Evolutionary conservation across 2,888 invertebrate species (phyloP).

Genomic region (Vesta saturnalis): DNA sequence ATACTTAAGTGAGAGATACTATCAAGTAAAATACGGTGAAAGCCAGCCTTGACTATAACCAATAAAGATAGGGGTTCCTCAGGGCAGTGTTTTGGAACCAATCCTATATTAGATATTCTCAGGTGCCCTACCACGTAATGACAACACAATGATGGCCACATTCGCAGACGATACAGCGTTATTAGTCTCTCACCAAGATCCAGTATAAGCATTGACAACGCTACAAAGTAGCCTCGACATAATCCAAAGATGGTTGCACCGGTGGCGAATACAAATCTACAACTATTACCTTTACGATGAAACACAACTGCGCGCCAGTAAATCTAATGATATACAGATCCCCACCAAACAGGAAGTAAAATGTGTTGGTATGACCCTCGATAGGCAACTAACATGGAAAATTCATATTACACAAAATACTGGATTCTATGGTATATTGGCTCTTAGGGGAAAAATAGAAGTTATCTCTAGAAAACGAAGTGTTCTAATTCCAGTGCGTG

Average conservation of each 20-base stretch:
- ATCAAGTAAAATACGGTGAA: slow-evolving; percentile 2
- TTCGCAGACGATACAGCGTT: too few relatives aligned
- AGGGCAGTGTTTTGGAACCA: neutral
- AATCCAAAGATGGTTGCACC: neutral
- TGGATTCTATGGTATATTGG: neutral
- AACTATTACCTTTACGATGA: too few relatives aligned
- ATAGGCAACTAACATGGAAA: too few relatives aligned
- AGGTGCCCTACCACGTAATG: neutral
- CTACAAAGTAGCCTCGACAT: slow-evolving; percentile 8
- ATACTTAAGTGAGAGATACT: too few relatives aligned
- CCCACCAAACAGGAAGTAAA: too few relatives aligned
- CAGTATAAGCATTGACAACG: too few relatives aligned
- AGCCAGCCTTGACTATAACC: slow-evolving; percentile 6
- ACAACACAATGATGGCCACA: too few relatives aligned
- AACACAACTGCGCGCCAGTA: too few relatives aligned
- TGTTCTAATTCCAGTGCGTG: slow-evolving; percentile 6
- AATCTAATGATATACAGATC: too few relatives aligned
- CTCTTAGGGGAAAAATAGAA: neutral
- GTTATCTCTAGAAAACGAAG: slow-evolving; percentile 1
- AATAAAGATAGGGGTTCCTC: too few relatives aligned
- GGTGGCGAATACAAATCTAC: slow-evolving; percentile 9
- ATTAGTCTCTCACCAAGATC: too few relatives aligned
- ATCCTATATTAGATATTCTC: slow-evolving; percentile 3
- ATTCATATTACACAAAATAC: too few relatives aligned
- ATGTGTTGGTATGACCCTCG: slow-evolving; percentile 3